phyloP scores from a whole-genome alignment of 1,140 invertebrate species.

The Caenorhabditis inopinata region DNA sequence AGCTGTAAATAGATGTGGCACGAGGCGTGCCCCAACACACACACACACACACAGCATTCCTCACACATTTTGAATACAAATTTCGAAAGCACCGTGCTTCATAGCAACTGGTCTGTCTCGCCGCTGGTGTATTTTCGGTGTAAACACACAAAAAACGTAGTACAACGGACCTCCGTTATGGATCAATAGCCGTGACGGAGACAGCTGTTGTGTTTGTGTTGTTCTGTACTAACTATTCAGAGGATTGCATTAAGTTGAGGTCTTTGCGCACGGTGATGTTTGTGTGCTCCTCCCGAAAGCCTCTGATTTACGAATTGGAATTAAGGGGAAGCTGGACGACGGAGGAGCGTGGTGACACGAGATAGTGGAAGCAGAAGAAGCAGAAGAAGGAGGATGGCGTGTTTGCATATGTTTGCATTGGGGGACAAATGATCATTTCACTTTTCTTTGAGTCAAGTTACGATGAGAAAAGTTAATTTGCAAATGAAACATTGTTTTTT shows the following conservation, averaged over 20 bases:
- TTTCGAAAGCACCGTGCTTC: not conserved
- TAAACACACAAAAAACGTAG: too few relatives aligned
- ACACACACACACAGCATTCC: too few relatives aligned
- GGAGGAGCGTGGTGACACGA: not conserved
- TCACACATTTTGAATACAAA: constrained; percentile 16
- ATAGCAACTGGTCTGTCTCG: not conserved
- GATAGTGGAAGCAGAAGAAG: not conserved
- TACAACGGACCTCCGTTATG: too few relatives aligned
- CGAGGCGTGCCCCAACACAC: too few relatives aligned
- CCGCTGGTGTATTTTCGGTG: too few relatives aligned
- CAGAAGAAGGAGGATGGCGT: too few relatives aligned
- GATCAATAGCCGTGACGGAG: too few relatives aligned
- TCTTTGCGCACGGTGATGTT: not conserved
- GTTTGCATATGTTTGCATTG: constrained; percentile 28
- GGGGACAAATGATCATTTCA: too few relatives aligned
- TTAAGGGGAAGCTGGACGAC: not conserved
- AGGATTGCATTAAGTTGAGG: not conserved
- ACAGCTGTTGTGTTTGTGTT: too few relatives aligned
- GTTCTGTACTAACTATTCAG: not conserved
- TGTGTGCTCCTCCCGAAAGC: constrained; percentile 15
- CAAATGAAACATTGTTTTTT: too few relatives aligned
- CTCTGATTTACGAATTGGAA: constrained; percentile 16
- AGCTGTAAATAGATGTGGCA: not conserved
- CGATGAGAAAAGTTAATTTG: too few relatives aligned
- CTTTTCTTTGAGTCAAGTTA: too few relatives aligned